phyloP scores from a whole-genome alignment of 2,113 vertebrate genomes.

The Echinops telfairi region DNA sequence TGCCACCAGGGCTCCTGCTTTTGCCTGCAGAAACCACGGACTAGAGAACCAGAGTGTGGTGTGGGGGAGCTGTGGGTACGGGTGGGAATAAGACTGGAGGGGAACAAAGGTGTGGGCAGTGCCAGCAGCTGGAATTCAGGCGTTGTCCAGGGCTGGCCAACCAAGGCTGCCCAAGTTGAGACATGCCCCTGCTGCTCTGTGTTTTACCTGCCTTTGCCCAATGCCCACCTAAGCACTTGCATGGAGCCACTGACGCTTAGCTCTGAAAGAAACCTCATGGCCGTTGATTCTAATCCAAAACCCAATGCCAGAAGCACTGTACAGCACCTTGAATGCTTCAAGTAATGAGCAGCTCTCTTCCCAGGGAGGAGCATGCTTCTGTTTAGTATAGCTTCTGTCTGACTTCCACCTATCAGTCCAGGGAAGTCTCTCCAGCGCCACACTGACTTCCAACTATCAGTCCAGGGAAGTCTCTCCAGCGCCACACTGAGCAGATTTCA shows the following conservation, averaged over 20 bases:
- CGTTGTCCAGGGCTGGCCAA: not conserved
- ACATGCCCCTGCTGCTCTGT: not conserved
- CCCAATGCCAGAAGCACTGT: not conserved
- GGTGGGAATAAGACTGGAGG: not conserved
- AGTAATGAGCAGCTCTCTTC: not conserved
- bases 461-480: not conserved
- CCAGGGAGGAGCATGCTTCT: not conserved
- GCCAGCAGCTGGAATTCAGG: constrained; percentile 37
- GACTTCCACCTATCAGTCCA: not conserved
- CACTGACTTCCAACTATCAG: not conserved
- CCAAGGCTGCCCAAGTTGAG: constrained; percentile 18
- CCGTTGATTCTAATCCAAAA: not conserved
- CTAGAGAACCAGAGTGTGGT: constrained; percentile 33
- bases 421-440: not conserved
- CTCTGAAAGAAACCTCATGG: constrained; percentile 4
- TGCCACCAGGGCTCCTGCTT: not conserved
- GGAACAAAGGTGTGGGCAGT: not conserved
- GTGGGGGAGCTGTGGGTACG: not conserved
- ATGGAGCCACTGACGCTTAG: not conserved
- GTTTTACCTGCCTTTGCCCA: not conserved
- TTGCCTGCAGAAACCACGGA: constrained; percentile 50
- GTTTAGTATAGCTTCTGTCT: not conserved
- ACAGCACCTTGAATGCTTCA: not conserved
- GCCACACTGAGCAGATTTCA: not conserved
- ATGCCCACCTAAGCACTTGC: not conserved